phyloP scores from a whole-genome alignment of 2,113 vertebrate genomes.

The Elachura formosa region DNA sequence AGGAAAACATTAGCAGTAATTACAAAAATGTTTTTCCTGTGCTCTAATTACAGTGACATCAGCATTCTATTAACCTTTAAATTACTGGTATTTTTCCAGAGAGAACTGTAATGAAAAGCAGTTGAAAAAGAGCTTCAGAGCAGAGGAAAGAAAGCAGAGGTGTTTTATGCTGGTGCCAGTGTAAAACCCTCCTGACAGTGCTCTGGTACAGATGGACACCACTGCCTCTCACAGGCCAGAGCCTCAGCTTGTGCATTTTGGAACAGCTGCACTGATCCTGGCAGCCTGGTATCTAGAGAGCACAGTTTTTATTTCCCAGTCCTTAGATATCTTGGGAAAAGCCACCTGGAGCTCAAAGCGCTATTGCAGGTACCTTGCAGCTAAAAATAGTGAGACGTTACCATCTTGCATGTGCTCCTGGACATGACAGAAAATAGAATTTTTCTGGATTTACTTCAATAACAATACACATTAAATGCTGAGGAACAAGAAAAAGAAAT shows the following conservation, averaged over 20 bases:
- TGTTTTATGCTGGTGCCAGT: neutral
- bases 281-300: neutral
- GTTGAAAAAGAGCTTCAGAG: neutral
- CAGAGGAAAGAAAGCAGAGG: neutral
- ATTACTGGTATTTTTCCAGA: constrained; percentile 66
- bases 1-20: constrained; percentile 69
- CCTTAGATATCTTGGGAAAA: neutral
- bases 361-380: neutral
- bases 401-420: neutral
- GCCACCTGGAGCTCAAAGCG: neutral
- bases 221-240: neutral
- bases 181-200: neutral
- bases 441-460: neutral
- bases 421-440: neutral
- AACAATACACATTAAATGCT: neutral
- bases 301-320: neutral
- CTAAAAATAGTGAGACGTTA: neutral
- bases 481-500: neutral
- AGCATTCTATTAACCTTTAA: constrained; percentile 72
- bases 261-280: neutral
- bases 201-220: neutral
- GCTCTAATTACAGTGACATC: constrained; percentile 68
- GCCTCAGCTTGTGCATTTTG: neutral
- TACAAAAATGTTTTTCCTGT: constrained; percentile 65
- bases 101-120: constrained; percentile 14